Base-by-base conservation (phyloP, 2,888 invertebrate species). In the Oxytorus armatus region DNA sequence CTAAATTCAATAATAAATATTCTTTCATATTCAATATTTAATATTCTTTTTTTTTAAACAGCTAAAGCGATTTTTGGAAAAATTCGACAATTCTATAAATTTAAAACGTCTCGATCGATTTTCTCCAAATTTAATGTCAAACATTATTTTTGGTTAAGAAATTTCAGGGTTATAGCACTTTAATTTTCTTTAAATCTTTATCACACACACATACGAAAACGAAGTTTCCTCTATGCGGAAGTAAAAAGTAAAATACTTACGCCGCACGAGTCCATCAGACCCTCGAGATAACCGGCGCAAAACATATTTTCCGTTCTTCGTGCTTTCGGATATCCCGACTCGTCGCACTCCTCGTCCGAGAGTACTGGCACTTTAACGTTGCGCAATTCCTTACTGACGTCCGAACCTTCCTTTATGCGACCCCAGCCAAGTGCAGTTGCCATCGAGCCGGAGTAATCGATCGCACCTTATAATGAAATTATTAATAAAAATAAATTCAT, bases 401-500 rank as follows among this genome's bases (percentile, higher is more conserved):
- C 93, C 36, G 94, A 94, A 74, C 94, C 94, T 92, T 96, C 96
- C 1, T 93, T 93, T 0, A 94, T 94, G 81, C 94, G 93, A 3
- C 96, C 96, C 96, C 96, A 96, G 16, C 96, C 96, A 4, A 96
- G 94, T 0, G 96, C 95, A 0, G 95, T 92, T 1, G 95, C 96
- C 55, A 94, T 92, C 39, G 93, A 93, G 8, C 96, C 95, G 5
- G 93, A 91, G 87, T 94, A 95, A 85, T 93, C 92, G 18, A 88
- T 88, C 18, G 87, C 88, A 47, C 86, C 93, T 93, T 79, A 0
- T 81, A 85, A 29, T 33, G 11, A 29, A 53, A 51, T 47, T 5
- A 49, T 21, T 8, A 14, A n/a, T n/a, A 55, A 29, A 18, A 10
- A 51, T 8, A n/a, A 44, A 61, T 42, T 16, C 11, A n/a, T n/a